A percentile compares a stretch with the other conserved stretches of the same genome.
These are phyloP conservation scores for Barypeithes pellucidus DNA, from an alignment of 2,888 invertebrate genomes.

Conservation along the genomic window DNA sequence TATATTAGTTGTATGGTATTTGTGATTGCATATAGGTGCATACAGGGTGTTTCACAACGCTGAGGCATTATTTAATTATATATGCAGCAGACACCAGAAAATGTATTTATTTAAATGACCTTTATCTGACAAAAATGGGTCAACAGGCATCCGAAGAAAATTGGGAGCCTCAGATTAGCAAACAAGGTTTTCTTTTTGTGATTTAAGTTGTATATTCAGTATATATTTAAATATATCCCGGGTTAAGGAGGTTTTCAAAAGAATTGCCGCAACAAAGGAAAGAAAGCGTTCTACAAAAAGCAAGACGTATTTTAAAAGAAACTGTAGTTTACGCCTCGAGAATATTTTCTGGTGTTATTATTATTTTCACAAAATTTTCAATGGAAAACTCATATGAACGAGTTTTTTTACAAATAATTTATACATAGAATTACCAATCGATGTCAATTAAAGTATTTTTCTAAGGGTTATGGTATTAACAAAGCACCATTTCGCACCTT, in stretches of 20 bases:
- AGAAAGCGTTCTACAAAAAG: conserved; percentile 1
- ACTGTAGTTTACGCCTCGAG: background rate
- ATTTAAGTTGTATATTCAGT: conserved; percentile 10
- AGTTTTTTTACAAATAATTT: background rate
- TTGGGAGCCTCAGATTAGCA: background rate
- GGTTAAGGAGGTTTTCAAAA: conserved; percentile 10
- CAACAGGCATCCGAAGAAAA: background rate
- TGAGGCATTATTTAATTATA: too few species aligned
- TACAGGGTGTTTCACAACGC: too few species aligned
- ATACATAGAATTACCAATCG: background rate
- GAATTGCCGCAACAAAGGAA: background rate
- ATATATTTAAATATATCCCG: conserved; percentile 11
- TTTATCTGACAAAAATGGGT: background rate
- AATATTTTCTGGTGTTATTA: conserved; percentile 6
- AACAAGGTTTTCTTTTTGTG: background rate
- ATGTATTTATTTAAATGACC: too few species aligned
- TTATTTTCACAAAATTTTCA: conserved; percentile 1
- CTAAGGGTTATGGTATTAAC: background rate
- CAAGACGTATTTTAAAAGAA: conserved; percentile 9
- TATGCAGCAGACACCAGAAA: too few species aligned
- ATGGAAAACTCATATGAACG: background rate
- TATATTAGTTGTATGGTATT: too few species aligned
- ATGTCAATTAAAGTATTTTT: background rate
- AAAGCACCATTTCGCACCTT: background rate
- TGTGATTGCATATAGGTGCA: too few species aligned